Conservation (phyloP, 2,797 vertebrate genomes). For the Aldrovandia affinis region DNA sequence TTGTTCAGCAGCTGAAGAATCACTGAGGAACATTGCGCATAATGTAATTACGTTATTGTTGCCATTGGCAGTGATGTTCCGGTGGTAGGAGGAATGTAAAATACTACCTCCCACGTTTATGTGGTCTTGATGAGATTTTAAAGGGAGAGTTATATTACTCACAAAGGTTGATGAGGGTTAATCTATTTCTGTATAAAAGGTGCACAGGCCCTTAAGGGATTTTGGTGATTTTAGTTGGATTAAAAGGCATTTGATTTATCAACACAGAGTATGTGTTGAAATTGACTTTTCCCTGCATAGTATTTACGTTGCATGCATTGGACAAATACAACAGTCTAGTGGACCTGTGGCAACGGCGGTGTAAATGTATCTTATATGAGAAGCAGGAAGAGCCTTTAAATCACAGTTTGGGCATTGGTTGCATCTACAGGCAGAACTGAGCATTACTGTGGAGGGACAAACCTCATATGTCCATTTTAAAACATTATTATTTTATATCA, state of each 20-base stretch:
- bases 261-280: neutral
- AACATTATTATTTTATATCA: neutral
- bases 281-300: neutral
- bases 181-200: neutral
- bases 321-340: neutral
- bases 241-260: neutral
- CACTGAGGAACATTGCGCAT: constrained; percentile 25
- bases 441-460: neutral
- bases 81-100: constrained; percentile 47
- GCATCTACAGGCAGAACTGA: neutral
- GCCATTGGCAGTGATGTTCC: constrained; percentile 49
- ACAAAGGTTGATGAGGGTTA: constrained; percentile 32
- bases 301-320: neutral
- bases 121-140: constrained; percentile 32
- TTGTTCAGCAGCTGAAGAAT: neutral
- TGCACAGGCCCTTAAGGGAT: neutral
- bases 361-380: neutral
- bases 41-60: constrained; percentile 47
- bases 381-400: neutral
- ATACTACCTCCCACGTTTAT: constrained; percentile 42
- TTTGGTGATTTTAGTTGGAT: neutral
- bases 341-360: neutral
- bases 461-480: neutral
- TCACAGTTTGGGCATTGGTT: neutral
- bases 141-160: constrained; percentile 35